Base-by-base conservation (phyloP, 2,888 invertebrate genomes). In the Helobdella robusta region DNA sequence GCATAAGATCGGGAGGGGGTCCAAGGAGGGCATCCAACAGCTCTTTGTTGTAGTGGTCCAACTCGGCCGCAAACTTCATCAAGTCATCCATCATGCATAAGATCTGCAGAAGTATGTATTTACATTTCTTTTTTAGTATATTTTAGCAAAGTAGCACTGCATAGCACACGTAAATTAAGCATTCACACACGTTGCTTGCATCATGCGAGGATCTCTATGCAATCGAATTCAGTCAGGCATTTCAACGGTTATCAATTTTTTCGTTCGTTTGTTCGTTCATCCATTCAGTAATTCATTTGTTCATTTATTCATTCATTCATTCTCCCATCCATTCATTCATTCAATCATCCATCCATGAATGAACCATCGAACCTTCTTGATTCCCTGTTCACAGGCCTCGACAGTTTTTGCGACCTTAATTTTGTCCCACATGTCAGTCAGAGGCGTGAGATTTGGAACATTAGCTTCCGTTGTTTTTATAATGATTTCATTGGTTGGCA, bases 1-100 rank as follows among this genome's bases (percentile, higher is more conserved):
- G n/a, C n/a, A n/a, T n/a, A n/a, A n/a, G n/a, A 25, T 61, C 61
- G 5, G n/a, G 25, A 23, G n/a, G 25, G 23, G 35, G 15, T 48
- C 62, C 62, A 4, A 62, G 34, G 0, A 62, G 50, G 20, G 62
- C 62, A 8, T 62, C 62, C 25, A 50, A 62, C 25, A 62, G 50
- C 18, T 62, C 48, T 35, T 62, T 62, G 62, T 62, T 62, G 62
- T 62, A 62, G n/a, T 62, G n/a, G n/a, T 50, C 50, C 50, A 62
- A 32, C 11, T 28, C 30, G 11, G 30, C 32, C 1, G 62, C 28
- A 20, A 62, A 62, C 20, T 62, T 62, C 62, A 62, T 62, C 46
- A 62, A 25, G n/a, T 62, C 62, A 3, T 62, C 62, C 50, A 62
- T n/a, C 62, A 62, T 3, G 34, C 62, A 62, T 8, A 62, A 44